phyloP scores from a whole-genome alignment of 2,797 vertebrate species.

The Anas flavirostris region DNA sequence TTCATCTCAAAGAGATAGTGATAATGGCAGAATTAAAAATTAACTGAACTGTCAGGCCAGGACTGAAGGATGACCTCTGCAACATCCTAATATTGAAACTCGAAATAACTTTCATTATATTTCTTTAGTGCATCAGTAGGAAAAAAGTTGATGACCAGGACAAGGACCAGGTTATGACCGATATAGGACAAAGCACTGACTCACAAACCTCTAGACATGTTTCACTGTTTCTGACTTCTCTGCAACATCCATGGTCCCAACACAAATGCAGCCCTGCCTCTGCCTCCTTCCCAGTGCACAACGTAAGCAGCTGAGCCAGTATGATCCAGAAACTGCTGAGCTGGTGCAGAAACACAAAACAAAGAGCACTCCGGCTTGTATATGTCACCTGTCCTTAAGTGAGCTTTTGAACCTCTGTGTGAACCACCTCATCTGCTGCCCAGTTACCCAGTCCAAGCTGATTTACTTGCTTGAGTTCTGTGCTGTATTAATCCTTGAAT shows the following conservation, averaged over 20 bases:
- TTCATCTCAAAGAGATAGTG: neutral
- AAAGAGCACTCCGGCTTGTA: neutral
- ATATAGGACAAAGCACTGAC: neutral
- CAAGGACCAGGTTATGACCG: neutral
- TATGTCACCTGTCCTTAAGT: rapidly evolving
- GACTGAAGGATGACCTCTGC: neutral
- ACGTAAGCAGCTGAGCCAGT: neutral
- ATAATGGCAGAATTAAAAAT: neutral
- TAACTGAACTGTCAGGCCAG: neutral
- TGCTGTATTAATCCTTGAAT: neutral
- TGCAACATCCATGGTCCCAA: neutral
- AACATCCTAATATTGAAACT: neutral
- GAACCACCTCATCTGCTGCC: neutral
- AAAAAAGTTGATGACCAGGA: neutral
- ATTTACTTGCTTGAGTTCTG: neutral
- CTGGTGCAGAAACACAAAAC: neutral
- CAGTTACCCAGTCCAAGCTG: neutral
- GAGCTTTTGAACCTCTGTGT: neutral
- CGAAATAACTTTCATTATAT: neutral
- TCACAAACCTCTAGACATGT: neutral
- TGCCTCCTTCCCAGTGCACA: neutral
- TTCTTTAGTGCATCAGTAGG: neutral
- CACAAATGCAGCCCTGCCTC: neutral
- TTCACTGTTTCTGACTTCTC: neutral
- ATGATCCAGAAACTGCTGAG: neutral